phyloP scores from a whole-genome alignment of 2,797 vertebrate genomes.

The Neosalanx taihuensis region DNA sequence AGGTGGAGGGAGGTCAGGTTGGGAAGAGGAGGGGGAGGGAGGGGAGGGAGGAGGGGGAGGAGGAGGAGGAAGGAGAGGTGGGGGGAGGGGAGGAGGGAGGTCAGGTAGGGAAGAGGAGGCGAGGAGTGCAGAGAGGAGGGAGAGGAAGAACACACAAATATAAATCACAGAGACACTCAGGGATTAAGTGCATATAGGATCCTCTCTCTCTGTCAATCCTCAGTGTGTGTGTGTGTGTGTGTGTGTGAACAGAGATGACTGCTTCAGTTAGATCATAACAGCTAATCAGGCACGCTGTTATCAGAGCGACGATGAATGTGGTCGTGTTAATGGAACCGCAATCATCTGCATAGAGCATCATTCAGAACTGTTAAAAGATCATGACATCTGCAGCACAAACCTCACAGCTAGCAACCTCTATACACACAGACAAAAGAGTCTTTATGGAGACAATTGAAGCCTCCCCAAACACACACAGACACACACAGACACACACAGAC shows the following conservation, averaged over 20 bases:
- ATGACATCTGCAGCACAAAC: background rate
- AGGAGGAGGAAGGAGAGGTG: no score
- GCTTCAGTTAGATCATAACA: background rate
- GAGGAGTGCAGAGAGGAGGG: background rate
- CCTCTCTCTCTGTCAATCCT: no score
- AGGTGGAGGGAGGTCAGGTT: no score
- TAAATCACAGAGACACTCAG: background rate
- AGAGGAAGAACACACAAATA: background rate
- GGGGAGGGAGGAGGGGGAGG: no score
- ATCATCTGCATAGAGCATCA: background rate
- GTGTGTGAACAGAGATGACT: no score
- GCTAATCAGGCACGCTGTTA: background rate
- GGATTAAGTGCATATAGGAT: no score
- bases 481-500: no score
- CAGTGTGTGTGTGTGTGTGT: background rate
- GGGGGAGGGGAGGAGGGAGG: no score
- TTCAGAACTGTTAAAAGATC: background rate
- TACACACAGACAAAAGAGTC: no score
- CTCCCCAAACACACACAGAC: no score
- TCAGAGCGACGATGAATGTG: background rate
- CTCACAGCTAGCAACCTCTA: constrained; percentile 18
- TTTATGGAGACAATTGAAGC: no score
- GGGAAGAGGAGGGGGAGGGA: no score
- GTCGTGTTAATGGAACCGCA: background rate
- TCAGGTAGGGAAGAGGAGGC: background rate